phyloP scores from a whole-genome alignment of 2,888 invertebrate genomes.

The Acrobasis consociella region DNA sequence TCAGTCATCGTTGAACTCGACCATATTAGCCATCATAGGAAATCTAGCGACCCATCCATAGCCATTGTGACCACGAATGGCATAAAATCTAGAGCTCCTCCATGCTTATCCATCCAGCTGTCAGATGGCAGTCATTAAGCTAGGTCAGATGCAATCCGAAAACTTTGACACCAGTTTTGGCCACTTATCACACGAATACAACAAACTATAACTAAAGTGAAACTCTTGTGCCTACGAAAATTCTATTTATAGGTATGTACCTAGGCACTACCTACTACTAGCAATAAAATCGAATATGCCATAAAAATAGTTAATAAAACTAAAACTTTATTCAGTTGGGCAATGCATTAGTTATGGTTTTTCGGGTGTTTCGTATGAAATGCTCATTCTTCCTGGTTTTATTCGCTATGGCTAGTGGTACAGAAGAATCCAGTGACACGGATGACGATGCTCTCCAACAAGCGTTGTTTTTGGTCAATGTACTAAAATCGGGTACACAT shows the following conservation, averaged over 20 bases:
- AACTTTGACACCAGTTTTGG: background rate
- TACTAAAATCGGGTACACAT: conserved; percentile 50
- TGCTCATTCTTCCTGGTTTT: conserved; percentile 25
- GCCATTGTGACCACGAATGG: too few relatives aligned
- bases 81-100: too few relatives aligned
- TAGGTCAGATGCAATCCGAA: background rate
- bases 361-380: conserved; percentile 33
- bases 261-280: too few relatives aligned
- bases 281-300: conserved; percentile 5
- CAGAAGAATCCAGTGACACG: conserved; percentile 29
- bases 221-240: too few relatives aligned
- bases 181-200: too few relatives aligned
- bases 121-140: too few relatives aligned
- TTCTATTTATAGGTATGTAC: too few relatives aligned
- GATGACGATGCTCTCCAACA: conserved; percentile 47
- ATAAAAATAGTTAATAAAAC: conserved; percentile 19
- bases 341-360: conserved; percentile 41
- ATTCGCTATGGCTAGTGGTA: conserved; percentile 3
- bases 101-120: too few relatives aligned
- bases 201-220: too few relatives aligned
- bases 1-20: too few relatives aligned
- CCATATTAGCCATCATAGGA: too few relatives aligned
- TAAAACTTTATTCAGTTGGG: conserved; percentile 23
- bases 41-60: too few relatives aligned
- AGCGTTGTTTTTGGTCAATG: conserved; percentile 50